Conservation (phyloP, 2,888 invertebrate genomes). For the Metalampra italica region DNA sequence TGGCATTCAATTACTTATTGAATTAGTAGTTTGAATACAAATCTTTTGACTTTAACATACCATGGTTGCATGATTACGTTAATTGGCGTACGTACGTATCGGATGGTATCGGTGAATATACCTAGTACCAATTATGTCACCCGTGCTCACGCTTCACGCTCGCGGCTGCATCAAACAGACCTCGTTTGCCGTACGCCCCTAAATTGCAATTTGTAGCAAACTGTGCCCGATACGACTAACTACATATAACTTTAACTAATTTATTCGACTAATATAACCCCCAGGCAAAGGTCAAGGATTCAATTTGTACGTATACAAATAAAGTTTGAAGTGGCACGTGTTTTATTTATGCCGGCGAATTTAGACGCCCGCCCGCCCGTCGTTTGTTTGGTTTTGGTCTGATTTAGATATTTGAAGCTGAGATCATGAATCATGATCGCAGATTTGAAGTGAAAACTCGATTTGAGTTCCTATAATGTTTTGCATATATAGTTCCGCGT, state of each 20-base stretch:
- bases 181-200: conserved; percentile 17
- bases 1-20: too few relatives aligned
- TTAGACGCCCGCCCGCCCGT: too few relatives aligned
- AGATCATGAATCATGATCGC: too few relatives aligned
- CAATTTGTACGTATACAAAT: neutral
- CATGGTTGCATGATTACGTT: too few relatives aligned
- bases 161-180: neutral
- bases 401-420: neutral
- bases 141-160: neutral
- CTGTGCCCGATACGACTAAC: conserved; percentile 3
- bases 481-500: too few relatives aligned
- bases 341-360: neutral
- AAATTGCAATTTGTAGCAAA: conserved; percentile 26
- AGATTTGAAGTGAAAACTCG: too few relatives aligned
- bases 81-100: too few relatives aligned
- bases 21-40: too few relatives aligned
- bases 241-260: neutral
- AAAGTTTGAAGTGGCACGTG: neutral
- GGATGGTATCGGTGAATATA: too few relatives aligned
- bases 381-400: neutral
- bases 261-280: conserved; percentile 8
- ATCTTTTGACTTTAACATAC: too few relatives aligned
- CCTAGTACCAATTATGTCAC: neutral
- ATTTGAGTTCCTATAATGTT: too few relatives aligned
- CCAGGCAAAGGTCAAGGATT: conserved; percentile 4